phyloP scores from a whole-genome alignment of 2,888 invertebrate genomes.

The Chaitophorus viminalis region DNA sequence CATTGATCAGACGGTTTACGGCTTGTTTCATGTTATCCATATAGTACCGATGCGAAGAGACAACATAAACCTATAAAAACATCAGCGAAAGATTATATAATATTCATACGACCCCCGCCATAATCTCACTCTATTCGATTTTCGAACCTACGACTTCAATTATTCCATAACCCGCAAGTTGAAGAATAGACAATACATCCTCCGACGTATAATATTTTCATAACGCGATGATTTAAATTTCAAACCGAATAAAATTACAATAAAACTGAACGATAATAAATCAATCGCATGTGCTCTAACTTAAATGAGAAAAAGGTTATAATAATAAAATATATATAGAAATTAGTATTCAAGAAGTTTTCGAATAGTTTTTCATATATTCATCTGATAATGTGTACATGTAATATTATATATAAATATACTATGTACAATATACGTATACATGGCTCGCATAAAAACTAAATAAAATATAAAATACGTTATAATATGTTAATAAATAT shows the following conservation, averaged over 20 bases:
- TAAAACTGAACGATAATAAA: background rate
- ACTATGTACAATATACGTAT: too few species aligned
- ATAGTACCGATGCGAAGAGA: background rate
- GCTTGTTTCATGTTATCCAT: background rate
- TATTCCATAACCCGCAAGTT: too few species aligned
- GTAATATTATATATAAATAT: too few species aligned
- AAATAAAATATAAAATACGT: background rate
- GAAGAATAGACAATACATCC: too few species aligned
- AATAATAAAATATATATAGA: background rate
- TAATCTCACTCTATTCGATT: too few species aligned
- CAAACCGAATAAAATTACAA: background rate
- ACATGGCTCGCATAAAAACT: background rate
- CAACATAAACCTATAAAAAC: background rate
- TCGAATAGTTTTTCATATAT: background rate
- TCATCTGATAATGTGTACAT: background rate
- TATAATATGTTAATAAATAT: constrained; percentile 27
- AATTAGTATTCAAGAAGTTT: constrained; percentile 3
- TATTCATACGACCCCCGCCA: too few species aligned
- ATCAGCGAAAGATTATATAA: background rate
- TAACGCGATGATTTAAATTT: too few species aligned
- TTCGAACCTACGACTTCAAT: too few species aligned
- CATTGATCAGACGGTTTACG: constrained; percentile 26
- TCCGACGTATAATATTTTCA: too few species aligned
- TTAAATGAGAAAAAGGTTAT: background rate
- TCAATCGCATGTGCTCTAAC: background rate